Evolutionary conservation across 2,797 vertebrate species (phyloP), one percentile per base, ranked within the genome.

Genomic region (Hemibagrus guttatus): DNA sequence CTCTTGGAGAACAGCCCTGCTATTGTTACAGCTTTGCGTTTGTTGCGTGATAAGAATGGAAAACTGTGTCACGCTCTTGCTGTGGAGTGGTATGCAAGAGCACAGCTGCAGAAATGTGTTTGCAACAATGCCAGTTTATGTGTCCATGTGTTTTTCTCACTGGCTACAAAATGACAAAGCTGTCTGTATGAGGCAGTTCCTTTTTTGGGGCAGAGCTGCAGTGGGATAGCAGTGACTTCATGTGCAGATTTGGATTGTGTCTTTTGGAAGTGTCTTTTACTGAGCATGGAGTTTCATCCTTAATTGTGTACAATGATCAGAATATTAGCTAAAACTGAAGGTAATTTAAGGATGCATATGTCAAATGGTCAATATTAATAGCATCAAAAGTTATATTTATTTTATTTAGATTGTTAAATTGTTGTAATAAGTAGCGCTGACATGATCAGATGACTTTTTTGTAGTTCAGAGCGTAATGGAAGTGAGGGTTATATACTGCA

Each of bases 1-100:
- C 85, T 87, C 89, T 86, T 83, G 87, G 87, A 89, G 91, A 95
- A 95, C 94, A 95, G 93, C 90, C 91, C 93, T 93, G 82, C 94
- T 94, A 93, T 95, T 95, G 94, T 96, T 95, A 89, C 87, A 86
- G 83, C 86, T 87, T 86, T 86, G 81, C 81, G 86, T 84, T 88
- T 88, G 85, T 91, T 90, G 91, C 89, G 87, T 85, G 89, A 91
- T 91, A 88, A 85, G 92, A 93, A 92, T 90, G 88, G 90, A 93
- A 91, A 92, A 88, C 91, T 58, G 84, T 83, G 90, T 88, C 86
- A 59, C 56, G 71, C 84, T 88, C 86, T 84, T 86, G 76, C 85
- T 72, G 52, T n/a, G 61, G 64, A 79, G 49, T 72, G 87, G 86
- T 84, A 87, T 79, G 52, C 78, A 72, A 80, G 46, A 83, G 81